Evolutionary conservation across 2,113 vertebrate species (phyloP).

Genomic region (Trematocara stigmaticum): DNA sequence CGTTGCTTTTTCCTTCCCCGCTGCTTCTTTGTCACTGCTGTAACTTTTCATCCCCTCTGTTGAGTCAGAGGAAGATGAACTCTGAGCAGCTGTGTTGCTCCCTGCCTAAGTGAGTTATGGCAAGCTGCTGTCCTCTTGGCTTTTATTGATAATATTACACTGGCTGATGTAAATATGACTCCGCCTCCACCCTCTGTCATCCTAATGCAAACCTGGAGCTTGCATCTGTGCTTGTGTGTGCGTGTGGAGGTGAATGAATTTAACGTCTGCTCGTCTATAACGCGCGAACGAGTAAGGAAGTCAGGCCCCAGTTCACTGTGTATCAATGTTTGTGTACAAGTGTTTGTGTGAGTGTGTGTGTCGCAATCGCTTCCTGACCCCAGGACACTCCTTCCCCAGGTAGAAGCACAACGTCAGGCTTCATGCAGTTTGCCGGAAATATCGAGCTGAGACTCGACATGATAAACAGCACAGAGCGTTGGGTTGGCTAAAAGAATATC

Average conservation of each 20-base stretch:
- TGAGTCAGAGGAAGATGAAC: slow-evolving; percentile 43
- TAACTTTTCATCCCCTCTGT: background rate
- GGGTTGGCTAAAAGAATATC: slow-evolving; percentile 31
- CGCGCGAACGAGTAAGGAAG: background rate
- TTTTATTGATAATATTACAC: slow-evolving; percentile 73
- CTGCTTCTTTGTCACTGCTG: background rate
- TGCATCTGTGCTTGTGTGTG: background rate
- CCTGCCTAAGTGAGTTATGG: slow-evolving; percentile 58
- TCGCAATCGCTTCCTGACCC: slow-evolving; percentile 39
- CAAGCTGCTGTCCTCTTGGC: slow-evolving; percentile 47
- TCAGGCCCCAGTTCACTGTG: background rate
- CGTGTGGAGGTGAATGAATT: background rate
- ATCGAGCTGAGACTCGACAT: background rate
- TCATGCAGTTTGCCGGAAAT: slow-evolving; percentile 52
- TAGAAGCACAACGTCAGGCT: slow-evolving; percentile 27
- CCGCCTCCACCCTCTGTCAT: slow-evolving; percentile 18
- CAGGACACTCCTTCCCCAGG: slow-evolving; percentile 38
- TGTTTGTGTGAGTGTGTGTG: slow-evolving; percentile 14
- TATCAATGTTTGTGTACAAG: background rate
- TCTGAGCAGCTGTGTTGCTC: slow-evolving; percentile 59
- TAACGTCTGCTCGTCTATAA: background rate
- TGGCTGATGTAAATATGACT: slow-evolving; percentile 64
- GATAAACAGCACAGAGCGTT: slow-evolving; percentile 40
- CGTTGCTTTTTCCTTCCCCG: background rate
- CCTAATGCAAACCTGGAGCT: background rate